Percentiles rank a stretch among this genome's conserved stretches.
Evolutionary conservation across 2,888 invertebrate species (phyloP).

Genomic region (Maniola hyperantus): DNA sequence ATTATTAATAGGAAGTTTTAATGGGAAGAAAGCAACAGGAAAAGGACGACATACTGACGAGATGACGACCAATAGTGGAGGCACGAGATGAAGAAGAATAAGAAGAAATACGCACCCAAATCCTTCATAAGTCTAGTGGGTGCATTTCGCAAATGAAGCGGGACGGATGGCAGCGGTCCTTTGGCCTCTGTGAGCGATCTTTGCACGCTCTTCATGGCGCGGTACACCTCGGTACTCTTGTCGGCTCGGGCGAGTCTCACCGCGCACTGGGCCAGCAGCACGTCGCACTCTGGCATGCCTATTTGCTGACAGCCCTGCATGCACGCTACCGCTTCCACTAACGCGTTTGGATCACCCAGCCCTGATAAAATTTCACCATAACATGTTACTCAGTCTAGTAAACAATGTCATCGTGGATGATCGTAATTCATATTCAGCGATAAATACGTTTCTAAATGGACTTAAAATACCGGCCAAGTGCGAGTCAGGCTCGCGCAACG

Average conservation of each 20-base stretch:
- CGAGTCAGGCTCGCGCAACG: too few species aligned
- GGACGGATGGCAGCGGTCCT: slow-evolving; percentile 88
- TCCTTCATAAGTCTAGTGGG: slow-evolving; percentile 89
- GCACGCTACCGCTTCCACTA: slow-evolving; percentile 87
- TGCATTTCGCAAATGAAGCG: slow-evolving; percentile 91
- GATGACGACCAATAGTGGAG: too few species aligned
- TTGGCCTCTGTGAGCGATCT: slow-evolving; percentile 81
- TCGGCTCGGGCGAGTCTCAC: slow-evolving; percentile 89
- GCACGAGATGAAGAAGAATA: background rate
- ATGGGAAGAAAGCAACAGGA: too few species aligned
- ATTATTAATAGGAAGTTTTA: too few species aligned
- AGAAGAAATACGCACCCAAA: slow-evolving; percentile 76
- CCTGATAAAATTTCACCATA: slow-evolving; percentile 70
- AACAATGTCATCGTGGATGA: too few species aligned
- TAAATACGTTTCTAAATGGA: too few species aligned
- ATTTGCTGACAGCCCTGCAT: slow-evolving; percentile 90
- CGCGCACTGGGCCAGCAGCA: slow-evolving; percentile 89
- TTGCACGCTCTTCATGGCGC: slow-evolving; percentile 84
- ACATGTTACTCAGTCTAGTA: too few species aligned
- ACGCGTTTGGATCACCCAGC: slow-evolving; percentile 85
- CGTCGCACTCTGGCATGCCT: slow-evolving; percentile 92
- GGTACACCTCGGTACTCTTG: slow-evolving; percentile 86
- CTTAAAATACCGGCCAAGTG: too few species aligned
- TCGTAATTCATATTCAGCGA: too few species aligned
- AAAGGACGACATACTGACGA: too few species aligned